Base-by-base conservation (phyloP, 1,140 invertebrate genomes). In the Rhagoletis pomonella region DNA sequence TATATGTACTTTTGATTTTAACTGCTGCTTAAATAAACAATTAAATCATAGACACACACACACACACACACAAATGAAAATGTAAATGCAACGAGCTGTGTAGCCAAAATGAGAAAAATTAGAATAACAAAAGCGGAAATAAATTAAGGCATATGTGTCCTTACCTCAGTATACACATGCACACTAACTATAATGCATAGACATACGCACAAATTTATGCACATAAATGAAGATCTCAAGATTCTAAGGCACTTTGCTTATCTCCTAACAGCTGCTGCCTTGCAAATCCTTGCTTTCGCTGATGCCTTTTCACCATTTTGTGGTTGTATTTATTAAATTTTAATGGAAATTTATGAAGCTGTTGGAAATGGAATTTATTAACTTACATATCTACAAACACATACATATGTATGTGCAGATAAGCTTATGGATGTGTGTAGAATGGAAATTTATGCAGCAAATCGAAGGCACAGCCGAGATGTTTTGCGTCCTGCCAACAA, bases 341-440 rank as follows among this genome's bases (percentile, higher is more conserved):
- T 85, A 85, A 85, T 85, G 84, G 84, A 60, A 85, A 85, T 85
- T 85, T 85, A 85, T 85, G 84, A 85, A 85, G 84, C 84, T 85
- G 84, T 85, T 85, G 84, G 42, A 85, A 85, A 81, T 81, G 55
- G 59, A 85, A 60, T 85, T 85, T 85, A 85, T 60, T 85, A 85
- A 59, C 58, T 85, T 62, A 85, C 55, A 85, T 29, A 60, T 81
- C 62, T 85, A 88, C 67, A 69, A 60, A 10, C 55, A 86, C 59
- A 60, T 62, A 50, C 60, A 87, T 60, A 12, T 29, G 29, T 29
- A 29, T 29, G 39, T 65, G 81, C 19, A 55, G 62, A 73, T 81
- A 81, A 81, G 47, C 73, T 81, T 50, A 29, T 19, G 73, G 73
- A 81, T 81, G 55, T 81, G 47, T 81, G 73, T 81, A 55, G 73